phyloP scores from a whole-genome alignment of 2,797 vertebrate genomes.

The Pangasius macronema region DNA sequence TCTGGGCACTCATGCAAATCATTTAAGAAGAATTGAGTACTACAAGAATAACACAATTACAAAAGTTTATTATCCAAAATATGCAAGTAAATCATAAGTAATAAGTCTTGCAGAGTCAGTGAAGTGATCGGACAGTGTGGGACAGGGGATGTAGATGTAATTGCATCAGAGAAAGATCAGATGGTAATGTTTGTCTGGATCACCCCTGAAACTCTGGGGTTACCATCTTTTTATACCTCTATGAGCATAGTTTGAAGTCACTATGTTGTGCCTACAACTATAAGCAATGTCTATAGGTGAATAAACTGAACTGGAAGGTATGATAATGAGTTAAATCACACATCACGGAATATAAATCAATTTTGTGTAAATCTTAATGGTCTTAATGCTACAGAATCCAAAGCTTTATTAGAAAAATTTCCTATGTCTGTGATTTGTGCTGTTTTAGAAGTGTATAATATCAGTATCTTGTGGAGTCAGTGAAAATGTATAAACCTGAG shows the following conservation, averaged over 20 bases:
- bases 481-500: not conserved
- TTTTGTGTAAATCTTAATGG: not conserved
- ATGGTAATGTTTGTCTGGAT: conserved; percentile 7
- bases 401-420: not conserved
- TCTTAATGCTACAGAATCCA: not conserved
- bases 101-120: not conserved
- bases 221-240: not conserved
- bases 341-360: not conserved
- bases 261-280: not conserved
- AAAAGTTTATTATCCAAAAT: not conserved
- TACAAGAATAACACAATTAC: not conserved
- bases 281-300: not conserved
- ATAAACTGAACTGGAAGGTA: not conserved
- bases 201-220: not conserved
- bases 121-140: not conserved
- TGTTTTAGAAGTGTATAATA: not conserved
- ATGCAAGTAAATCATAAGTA: not conserved
- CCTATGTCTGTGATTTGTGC: not conserved
- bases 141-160: not conserved
- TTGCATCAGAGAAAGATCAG: not conserved
- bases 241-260: not conserved
- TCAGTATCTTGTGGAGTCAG: not conserved
- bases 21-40: not conserved
- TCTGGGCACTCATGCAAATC: not conserved
- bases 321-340: not conserved